Percentiles rank a stretch among this genome's conserved stretches.
Evolutionary conservation across 2,797 vertebrate genomes (phyloP).

Genomic region (Apogon talboti): DNA sequence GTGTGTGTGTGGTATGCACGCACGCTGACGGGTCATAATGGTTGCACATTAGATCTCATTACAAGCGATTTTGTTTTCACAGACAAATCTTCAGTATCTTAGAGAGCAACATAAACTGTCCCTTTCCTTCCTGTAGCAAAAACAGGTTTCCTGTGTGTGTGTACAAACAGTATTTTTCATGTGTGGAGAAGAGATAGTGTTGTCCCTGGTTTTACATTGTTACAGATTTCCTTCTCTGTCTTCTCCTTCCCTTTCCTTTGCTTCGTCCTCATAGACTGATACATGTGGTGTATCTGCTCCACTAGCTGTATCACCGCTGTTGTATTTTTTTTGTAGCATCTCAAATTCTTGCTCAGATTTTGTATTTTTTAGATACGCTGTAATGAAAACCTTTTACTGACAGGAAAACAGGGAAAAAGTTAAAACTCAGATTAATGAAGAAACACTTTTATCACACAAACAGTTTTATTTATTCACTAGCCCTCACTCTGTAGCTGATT

Average conservation of each 20-base stretch:
- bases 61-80: constrained; percentile 39
- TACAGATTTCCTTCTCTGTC: constrained; percentile 63
- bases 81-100: constrained; percentile 48
- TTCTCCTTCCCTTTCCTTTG: constrained; percentile 59
- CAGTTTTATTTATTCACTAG: neutral
- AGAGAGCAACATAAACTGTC: constrained; percentile 46
- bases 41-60: constrained; percentile 46
- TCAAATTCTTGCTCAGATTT: neutral
- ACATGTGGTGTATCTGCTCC: constrained; percentile 40
- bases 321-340: neutral
- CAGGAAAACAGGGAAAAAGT: neutral
- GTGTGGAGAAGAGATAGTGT: constrained; percentile 18
- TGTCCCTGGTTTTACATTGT: constrained; percentile 59
- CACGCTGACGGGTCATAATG: no score
- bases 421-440: neutral
- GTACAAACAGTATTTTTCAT: constrained; percentile 18
- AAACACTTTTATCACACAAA: neutral
- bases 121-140: constrained; percentile 69
- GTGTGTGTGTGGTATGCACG: no score
- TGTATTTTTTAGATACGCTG: neutral
- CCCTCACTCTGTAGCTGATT: neutral
- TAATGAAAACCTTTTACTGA: neutral
- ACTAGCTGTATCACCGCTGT: constrained; percentile 10
- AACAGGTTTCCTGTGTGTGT: constrained; percentile 57
- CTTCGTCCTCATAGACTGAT: constrained; percentile 45